Evolutionary conservation across 2,888 invertebrate species (phyloP).

Genomic region (Ennomos quercinarius): DNA sequence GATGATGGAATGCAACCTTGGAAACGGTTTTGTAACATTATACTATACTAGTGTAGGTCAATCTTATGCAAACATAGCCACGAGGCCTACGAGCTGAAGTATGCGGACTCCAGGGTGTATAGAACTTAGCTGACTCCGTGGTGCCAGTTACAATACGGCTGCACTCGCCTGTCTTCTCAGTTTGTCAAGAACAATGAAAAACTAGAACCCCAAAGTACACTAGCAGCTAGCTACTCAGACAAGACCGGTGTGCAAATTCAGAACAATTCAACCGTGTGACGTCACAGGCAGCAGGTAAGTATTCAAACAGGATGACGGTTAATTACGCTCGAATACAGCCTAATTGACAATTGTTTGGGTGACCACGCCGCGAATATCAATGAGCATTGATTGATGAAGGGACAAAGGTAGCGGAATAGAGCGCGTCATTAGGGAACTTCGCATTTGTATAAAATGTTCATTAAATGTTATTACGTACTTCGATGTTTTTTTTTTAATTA

Average conservation of each 20-base stretch:
- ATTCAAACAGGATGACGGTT: constrained; percentile 10
- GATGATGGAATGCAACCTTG: constrained; percentile 24
- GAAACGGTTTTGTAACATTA: neutral
- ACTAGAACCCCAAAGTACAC: neutral
- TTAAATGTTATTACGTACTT: neutral
- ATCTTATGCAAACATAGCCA: too few species aligned
- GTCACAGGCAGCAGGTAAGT: constrained; percentile 1
- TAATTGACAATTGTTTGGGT: constrained; percentile 27
- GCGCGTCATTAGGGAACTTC: constrained; percentile 7
- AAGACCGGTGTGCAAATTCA: constrained; percentile 7
- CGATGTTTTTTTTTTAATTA: too few species aligned
- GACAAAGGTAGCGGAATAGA: constrained; percentile 8
- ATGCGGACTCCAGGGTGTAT: too few species aligned
- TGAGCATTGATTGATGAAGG: constrained; percentile 26
- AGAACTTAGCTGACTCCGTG: too few species aligned
- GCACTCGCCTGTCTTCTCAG: too few species aligned
- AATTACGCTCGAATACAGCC: constrained; percentile 25
- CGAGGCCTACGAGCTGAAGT: too few species aligned
- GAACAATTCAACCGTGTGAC: constrained; percentile 11
- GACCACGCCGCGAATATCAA: constrained; percentile 14
- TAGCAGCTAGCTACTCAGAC: neutral
- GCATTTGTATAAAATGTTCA: neutral
- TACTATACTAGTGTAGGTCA: too few species aligned
- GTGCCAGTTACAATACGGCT: too few species aligned
- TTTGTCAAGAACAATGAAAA: too few species aligned